phyloP scores from a whole-genome alignment of 2,113 vertebrate genomes.

The Callipepla californica region DNA sequence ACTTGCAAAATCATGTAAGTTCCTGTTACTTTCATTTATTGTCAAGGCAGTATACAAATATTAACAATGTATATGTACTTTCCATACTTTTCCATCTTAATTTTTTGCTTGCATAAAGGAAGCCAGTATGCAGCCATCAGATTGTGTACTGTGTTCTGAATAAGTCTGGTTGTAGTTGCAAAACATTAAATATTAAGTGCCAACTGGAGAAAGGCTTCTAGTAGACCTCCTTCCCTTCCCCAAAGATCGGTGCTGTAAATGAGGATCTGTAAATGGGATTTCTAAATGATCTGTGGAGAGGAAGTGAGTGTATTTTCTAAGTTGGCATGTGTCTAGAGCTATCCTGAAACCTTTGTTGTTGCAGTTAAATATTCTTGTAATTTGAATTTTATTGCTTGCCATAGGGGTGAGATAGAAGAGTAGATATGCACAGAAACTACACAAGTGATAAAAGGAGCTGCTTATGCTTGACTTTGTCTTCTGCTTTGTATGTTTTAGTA shows the following conservation, averaged over 20 bases:
- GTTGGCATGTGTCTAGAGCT: constrained; percentile 13
- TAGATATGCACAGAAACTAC: constrained; percentile 43
- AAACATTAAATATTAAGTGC: constrained; percentile 65
- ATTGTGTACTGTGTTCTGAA: not conserved
- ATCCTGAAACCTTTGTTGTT: constrained; percentile 27
- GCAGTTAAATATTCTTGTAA: not conserved
- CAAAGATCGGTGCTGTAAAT: constrained; percentile 33
- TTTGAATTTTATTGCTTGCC: constrained; percentile 36
- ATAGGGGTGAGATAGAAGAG: constrained; percentile 25
- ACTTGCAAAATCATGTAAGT: constrained; percentile 23
- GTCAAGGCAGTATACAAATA: not conserved
- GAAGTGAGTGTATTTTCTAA: constrained; percentile 12
- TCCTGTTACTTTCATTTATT: not conserved
- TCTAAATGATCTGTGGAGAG: constrained; percentile 2
- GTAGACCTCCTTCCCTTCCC: not conserved
- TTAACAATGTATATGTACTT: not conserved
- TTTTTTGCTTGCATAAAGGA: constrained; percentile 20
- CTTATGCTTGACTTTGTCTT: constrained; percentile 61
- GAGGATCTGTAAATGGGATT: not conserved
- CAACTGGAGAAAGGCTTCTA: constrained; percentile 43
- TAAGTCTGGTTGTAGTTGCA: constrained; percentile 46
- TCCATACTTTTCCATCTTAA: not conserved
- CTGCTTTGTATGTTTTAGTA: constrained; percentile 61
- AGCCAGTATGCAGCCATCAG: not conserved
- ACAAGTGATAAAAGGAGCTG: constrained; percentile 40